Evolutionary conservation across 2,797 vertebrate genomes (phyloP), one percentile per base, ranked within the genome.

Genomic region (Otus scops): DNA sequence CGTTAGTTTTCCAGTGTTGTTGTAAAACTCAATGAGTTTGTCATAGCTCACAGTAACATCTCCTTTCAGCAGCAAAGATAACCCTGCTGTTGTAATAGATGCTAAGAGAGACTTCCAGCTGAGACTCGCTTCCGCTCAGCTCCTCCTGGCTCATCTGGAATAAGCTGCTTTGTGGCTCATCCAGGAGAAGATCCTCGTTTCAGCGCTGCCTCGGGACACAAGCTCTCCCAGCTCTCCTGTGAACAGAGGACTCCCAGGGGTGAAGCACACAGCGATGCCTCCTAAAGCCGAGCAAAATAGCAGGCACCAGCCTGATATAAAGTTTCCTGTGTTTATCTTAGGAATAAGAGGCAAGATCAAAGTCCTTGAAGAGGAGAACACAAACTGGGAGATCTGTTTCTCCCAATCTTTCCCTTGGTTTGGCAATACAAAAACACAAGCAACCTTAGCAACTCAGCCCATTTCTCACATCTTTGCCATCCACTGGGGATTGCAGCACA

Each of bases 1-100:
- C 13, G 13, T 88, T 95, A 60, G 61, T 89, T 92, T 95, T 84
- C 90, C 71, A 57, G 38, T 63, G 67, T 43, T 92, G 89, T 48
- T 95, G 82, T 92, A 97, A 92, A 94, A 92, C 80, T 76, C 94
- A 93, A 85, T 95, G 96, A 95, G 86, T 95, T 92, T 97, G 91
- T 94, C 96, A 80, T 84, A 95, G 92, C 94, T 96, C 94, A 81
- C 59, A 73, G 67, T 85, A 95, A 85, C 78, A 54, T 93, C 88
- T 93, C 80, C 91, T 94, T 97, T 87, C 81, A 7, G 85, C 64
- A 94, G 92, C 81, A 89, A 82, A 95, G 93, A 91, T 85, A 96
- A 87, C 79, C 82, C 91, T 94, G 94, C 92, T 95, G 92, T 54
- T 97, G 94, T 92, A 96, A 97, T 95, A 94, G 95, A 89, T 94